Evolutionary conservation across 2,113 vertebrate genomes (phyloP).

Genomic region (Cervus canadensis): DNA sequence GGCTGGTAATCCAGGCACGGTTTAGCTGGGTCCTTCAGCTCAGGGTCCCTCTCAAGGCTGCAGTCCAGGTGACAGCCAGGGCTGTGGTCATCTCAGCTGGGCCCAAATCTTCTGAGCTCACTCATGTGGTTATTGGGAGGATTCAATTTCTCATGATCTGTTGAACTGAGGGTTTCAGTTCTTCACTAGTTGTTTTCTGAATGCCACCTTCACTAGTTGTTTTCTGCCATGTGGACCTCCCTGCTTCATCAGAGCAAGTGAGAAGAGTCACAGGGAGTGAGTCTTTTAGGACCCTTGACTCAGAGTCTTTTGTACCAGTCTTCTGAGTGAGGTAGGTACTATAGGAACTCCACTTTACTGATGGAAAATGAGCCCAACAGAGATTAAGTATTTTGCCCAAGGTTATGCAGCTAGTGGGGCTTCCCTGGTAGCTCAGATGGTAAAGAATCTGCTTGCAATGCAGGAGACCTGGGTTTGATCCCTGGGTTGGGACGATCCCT

Average conservation of each 20-base stretch:
- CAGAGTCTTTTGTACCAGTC: neutral
- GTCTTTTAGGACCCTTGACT: fast-evolving
- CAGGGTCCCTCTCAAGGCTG: neutral
- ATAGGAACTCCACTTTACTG: neutral
- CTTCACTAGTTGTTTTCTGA: neutral
- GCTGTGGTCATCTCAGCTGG: fast-evolving
- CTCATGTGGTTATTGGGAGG: neutral
- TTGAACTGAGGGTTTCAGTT: neutral
- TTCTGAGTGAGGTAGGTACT: neutral
- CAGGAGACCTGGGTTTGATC: neutral
- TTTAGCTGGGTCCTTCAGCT: neutral
- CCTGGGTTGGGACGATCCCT: neutral
- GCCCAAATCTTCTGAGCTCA: neutral
- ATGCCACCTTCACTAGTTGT: neutral
- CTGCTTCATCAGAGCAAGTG: neutral
- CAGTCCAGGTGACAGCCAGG: neutral
- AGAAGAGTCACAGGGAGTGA: neutral
- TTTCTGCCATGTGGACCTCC: neutral
- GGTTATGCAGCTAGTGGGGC: neutral
- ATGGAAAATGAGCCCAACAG: neutral
- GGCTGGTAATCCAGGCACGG: neutral
- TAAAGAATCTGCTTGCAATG: neutral
- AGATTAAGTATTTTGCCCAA: neutral
- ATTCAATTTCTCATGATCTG: neutral
- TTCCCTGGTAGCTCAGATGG: neutral